Percentiles rank a stretch among this genome's conserved stretches.
Evolutionary conservation across 2,888 invertebrate species (phyloP).

Genomic region (Tridacna gigas): DNA sequence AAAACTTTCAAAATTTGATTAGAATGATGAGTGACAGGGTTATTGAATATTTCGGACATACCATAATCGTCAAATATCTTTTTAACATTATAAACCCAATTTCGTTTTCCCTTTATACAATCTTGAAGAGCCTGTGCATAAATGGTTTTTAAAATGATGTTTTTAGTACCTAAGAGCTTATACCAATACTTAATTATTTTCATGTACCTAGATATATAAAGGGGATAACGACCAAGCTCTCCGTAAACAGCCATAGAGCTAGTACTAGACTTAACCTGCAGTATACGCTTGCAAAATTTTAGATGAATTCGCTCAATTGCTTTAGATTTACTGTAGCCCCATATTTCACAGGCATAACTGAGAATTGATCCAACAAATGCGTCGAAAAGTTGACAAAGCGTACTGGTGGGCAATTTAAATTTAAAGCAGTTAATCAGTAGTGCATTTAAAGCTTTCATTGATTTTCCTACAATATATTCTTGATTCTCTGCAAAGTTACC

Average conservation of each 20-base stretch:
- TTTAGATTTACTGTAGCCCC: constrained; percentile 3
- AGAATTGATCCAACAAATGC: too few species aligned
- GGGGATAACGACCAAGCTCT: constrained; percentile 16
- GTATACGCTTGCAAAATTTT: constrained; percentile 13
- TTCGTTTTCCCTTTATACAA: not conserved
- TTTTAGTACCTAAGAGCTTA: constrained; percentile 1
- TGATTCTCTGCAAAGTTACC: constrained; percentile 24
- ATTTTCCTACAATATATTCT: constrained; percentile 25
- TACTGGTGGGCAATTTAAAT: constrained; percentile 8
- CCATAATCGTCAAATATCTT: constrained; percentile 27
- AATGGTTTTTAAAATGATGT: constrained; percentile 8
- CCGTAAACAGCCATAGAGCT: too few species aligned
- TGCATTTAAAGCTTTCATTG: constrained; percentile 17
- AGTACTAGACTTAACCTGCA: too few species aligned
- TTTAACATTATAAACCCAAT: constrained; percentile 22
- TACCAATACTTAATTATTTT: constrained; percentile 17
- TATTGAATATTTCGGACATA: constrained; percentile 4
- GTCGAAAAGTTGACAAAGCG: constrained; percentile 24
- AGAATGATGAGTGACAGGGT: not conserved
- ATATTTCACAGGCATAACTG: constrained; percentile 12
- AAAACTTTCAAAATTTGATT: not conserved
- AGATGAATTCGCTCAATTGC: constrained; percentile 10
- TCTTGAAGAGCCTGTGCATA: not conserved
- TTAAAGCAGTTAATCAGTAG: constrained; percentile 8
- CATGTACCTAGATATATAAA: constrained; percentile 17